Evolutionary conservation across 2,797 vertebrate genomes (phyloP).

Genomic region (Gallinago stenura): DNA sequence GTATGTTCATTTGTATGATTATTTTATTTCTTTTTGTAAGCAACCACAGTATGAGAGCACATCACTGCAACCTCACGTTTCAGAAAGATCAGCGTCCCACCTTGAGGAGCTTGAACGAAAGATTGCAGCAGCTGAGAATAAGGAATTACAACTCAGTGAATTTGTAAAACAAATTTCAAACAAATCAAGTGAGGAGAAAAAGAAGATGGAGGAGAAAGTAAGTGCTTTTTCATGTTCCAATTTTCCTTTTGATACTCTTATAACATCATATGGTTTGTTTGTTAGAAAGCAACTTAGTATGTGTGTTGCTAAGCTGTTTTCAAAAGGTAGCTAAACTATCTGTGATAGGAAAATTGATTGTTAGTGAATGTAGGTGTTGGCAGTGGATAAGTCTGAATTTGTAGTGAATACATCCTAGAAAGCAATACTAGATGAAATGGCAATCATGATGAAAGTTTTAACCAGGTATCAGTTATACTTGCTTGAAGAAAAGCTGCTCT

Average conservation of each 20-base stretch:
- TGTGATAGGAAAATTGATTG: neutral
- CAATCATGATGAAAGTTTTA: neutral
- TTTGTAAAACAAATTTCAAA: slow-evolving; percentile 88
- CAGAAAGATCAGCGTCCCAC: slow-evolving; percentile 75
- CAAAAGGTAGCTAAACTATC: neutral
- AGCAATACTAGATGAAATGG: neutral
- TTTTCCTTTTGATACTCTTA: neutral
- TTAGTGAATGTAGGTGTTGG: neutral
- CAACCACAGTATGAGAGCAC: slow-evolving; percentile 79
- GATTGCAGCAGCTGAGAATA: slow-evolving; percentile 84
- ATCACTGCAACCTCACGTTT: slow-evolving; percentile 69
- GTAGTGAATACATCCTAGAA: neutral
- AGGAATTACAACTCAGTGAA: slow-evolving; percentile 88
- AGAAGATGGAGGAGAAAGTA: slow-evolving; percentile 96
- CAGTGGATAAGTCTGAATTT: neutral
- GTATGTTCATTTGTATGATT: neutral
- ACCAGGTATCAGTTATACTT: neutral
- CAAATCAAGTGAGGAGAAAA: slow-evolving; percentile 90
- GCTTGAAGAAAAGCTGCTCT: neutral
- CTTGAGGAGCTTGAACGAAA: slow-evolving; percentile 86
- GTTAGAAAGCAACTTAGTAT: neutral
- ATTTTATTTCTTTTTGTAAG: slow-evolving; percentile 54
- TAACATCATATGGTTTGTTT: neutral
- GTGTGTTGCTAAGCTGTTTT: neutral
- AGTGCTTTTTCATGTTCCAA: neutral